Conservation (phyloP, 1,140 invertebrate species). For the Metopolophium dirhodum region DNA sequence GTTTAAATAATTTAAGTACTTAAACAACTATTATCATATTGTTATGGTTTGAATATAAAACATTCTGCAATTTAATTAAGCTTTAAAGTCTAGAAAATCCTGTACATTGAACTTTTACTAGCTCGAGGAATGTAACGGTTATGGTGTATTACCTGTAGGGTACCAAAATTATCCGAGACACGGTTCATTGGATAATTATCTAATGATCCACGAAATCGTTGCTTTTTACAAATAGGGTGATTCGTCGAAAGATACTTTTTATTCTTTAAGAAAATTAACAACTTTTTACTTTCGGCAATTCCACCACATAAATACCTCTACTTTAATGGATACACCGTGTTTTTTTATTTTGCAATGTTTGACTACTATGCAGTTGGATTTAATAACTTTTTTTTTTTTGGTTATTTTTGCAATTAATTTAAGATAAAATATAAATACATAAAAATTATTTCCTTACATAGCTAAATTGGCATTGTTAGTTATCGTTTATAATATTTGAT, state of each 20-base stretch:
- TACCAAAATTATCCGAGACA: neutral
- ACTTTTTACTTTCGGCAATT: neutral
- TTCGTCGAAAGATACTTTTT: conserved; percentile 3
- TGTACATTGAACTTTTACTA: neutral
- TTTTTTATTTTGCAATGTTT: neutral
- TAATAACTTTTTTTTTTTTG: neutral
- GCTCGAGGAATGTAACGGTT: neutral
- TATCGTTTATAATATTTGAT: neutral
- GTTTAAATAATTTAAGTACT: neutral
- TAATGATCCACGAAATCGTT: neutral
- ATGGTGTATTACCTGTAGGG: neutral
- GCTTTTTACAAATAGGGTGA: conserved; percentile 10
- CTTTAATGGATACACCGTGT: neutral
- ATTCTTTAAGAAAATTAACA: neutral
- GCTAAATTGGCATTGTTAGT: neutral
- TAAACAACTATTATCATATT: neutral
- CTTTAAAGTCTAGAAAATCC: neutral
- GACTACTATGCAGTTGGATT: neutral
- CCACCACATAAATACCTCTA: neutral
- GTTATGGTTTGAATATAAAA: neutral
- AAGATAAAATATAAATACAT: neutral
- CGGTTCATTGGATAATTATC: conserved; percentile 27
- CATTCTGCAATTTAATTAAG: neutral
- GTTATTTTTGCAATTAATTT: neutral
- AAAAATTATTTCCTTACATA: neutral